phyloP scores from a whole-genome alignment of 35 echinoderm and acorn worm species.

The Eucidaris tribuloides region DNA sequence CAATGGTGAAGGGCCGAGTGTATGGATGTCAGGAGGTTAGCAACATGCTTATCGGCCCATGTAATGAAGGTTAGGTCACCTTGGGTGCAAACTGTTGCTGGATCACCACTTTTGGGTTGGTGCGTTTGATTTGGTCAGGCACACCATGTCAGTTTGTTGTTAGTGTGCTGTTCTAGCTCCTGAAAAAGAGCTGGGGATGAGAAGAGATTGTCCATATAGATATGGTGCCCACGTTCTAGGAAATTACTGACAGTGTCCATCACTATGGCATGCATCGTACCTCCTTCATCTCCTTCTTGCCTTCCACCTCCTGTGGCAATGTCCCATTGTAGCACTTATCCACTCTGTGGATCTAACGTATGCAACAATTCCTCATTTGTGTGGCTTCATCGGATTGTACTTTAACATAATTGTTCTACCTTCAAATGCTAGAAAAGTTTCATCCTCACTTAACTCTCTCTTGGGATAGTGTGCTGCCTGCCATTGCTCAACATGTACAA shows the following conservation, averaged over 20 bases:
- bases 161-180: constrained; percentile 17
- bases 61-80: constrained; percentile 16
- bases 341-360: not conserved
- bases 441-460: too few species aligned
- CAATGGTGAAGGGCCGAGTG: constrained; percentile 20
- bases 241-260: not conserved
- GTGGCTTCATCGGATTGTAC: too few species aligned
- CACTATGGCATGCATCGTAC: too few species aligned
- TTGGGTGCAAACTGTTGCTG: not conserved
- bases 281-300: too few species aligned
- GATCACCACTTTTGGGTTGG: constrained; percentile 30
- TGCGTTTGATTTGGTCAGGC: constrained; percentile 20
- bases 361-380: too few species aligned
- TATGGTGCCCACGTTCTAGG: constrained; percentile 14
- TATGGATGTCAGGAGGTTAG: constrained; percentile 22
- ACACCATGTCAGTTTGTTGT: constrained; percentile 2
- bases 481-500: constrained; percentile 10
- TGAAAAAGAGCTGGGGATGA: constrained; percentile 29
- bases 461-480: not conserved
- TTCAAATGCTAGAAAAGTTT: too few species aligned
- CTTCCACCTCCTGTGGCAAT: too few species aligned
- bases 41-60: constrained; percentile 28
- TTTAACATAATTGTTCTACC: too few species aligned
- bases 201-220: constrained; percentile 76
- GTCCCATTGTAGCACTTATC: too few species aligned